These are phyloP conservation scores for Montipora capitata DNA, from an alignment of 92 coral and sea anemone genomes.

Conservation along the genomic window DNA sequence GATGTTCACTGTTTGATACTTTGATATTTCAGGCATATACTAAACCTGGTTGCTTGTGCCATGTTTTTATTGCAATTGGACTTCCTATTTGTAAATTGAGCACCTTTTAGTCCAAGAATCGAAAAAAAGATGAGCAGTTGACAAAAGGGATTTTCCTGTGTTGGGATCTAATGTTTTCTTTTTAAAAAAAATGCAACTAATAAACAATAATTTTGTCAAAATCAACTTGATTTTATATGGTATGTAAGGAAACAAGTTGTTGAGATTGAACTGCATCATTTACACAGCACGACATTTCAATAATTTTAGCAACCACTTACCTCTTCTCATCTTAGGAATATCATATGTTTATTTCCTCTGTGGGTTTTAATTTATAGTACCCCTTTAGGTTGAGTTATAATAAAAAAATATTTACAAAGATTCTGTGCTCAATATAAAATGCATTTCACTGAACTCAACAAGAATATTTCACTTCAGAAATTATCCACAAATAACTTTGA, in stretches of 20 bases:
- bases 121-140: not conserved
- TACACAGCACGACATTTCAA: no score
- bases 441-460: conserved; percentile 26
- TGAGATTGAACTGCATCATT: no score
- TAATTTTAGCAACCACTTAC: no score
- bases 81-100: not conserved
- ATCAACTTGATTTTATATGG: no score
- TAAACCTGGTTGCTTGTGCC: not conserved
- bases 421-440: conserved; percentile 9
- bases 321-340: no score
- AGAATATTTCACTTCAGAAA: conserved; percentile 5
- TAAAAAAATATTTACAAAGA: conserved; percentile 16
- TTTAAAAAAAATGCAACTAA: not conserved
- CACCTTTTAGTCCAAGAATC: not conserved
- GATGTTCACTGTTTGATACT: not conserved
- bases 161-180: not conserved
- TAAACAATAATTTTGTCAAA: not conserved
- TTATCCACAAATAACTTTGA: no score
- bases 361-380: not conserved
- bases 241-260: no score
- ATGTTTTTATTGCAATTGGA: not conserved
- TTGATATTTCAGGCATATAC: not conserved
- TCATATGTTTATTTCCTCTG: conserved; percentile 17
- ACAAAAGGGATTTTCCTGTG: not conserved
- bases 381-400: conserved; percentile 23